These are phyloP conservation scores for Cyrtorhinus lividipennis DNA, from an alignment of 1,140 invertebrate species.

Conservation along the genomic window DNA sequence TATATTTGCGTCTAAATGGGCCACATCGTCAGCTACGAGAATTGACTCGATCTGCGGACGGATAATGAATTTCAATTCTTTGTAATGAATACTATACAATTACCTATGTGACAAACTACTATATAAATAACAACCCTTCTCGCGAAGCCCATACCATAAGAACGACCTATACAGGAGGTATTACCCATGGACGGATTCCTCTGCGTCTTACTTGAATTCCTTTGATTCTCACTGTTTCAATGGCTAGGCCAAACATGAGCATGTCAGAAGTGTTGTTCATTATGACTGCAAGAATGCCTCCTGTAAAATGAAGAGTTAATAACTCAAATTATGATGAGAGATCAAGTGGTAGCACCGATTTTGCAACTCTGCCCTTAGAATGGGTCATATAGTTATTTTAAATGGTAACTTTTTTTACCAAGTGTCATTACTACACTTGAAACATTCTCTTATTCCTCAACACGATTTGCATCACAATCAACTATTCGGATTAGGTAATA, in stretches of 20 bases:
- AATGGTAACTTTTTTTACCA: no score
- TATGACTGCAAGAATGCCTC: slow-evolving; percentile 54
- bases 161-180: no score
- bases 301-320: no score
- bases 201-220: slow-evolving; percentile 42
- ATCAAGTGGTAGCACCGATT: no score
- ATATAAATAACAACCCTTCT: slow-evolving; percentile 10
- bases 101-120: not conserved
- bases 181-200: no score
- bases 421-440: no score
- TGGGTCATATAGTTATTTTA: no score
- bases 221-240: slow-evolving; percentile 49
- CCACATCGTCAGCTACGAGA: slow-evolving; percentile 58
- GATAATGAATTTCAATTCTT: not conserved
- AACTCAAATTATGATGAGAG: no score
- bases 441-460: no score
- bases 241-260: slow-evolving; percentile 70
- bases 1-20: slow-evolving; percentile 33
- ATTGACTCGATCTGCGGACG: slow-evolving; percentile 27
- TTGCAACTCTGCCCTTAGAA: no score
- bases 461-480: not conserved
- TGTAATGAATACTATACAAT: slow-evolving; percentile 14
- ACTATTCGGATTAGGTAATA: no score
- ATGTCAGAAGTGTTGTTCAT: slow-evolving; percentile 80
- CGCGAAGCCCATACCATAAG: not conserved